Percentiles rank a stretch among this genome's conserved stretches.
Conservation (phyloP, 1,140 invertebrate genomes). For the Polypedilum vanderplanki region DNA sequence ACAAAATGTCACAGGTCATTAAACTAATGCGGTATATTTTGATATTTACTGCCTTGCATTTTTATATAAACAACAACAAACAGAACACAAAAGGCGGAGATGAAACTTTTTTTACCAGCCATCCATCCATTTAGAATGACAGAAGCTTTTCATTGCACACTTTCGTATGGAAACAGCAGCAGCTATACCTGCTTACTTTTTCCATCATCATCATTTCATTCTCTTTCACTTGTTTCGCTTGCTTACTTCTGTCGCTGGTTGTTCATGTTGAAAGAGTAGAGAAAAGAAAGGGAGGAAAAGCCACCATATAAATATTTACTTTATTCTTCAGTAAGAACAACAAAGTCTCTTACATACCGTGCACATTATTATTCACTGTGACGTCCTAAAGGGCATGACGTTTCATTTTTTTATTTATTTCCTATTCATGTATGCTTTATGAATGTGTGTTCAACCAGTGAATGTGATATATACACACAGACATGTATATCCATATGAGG, state of each 20-base stretch:
- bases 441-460: background rate
- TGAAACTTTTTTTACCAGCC: background rate
- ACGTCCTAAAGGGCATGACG: background rate
- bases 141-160: background rate
- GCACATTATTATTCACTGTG: background rate
- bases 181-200: background rate
- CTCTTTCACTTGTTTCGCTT: background rate
- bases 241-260: too few relatives aligned
- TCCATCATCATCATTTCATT: background rate
- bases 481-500: background rate
- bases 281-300: too few relatives aligned
- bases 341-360: background rate
- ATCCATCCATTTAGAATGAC: constrained; percentile 11
- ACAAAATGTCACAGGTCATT: constrained; percentile 9
- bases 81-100: background rate
- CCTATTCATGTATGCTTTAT: background rate
- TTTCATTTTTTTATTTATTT: background rate
- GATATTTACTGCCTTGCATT: background rate
- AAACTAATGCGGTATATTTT: constrained; percentile 19
- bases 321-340: background rate
- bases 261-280: too few relatives aligned
- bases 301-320: too few relatives aligned
- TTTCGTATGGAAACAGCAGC: background rate
- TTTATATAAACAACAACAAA: background rate
- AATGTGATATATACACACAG: background rate